phyloP scores from a whole-genome alignment of 2,113 vertebrate species.

The Oriolus oriolus region DNA sequence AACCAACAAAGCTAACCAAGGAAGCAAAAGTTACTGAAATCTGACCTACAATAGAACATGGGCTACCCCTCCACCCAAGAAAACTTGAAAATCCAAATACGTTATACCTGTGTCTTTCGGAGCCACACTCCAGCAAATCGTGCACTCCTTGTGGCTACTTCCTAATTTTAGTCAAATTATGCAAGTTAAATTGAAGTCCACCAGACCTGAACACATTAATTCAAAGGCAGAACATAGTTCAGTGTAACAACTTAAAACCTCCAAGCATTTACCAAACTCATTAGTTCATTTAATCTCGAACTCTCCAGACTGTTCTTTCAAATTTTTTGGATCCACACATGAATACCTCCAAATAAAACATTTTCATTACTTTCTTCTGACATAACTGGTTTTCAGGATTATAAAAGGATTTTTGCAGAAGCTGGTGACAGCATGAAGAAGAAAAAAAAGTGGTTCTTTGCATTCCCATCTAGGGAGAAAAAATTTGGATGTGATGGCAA shows the following conservation, averaged over 20 bases:
- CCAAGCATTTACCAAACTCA: background rate
- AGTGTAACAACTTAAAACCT: background rate
- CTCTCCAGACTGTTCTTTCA: background rate
- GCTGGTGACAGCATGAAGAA: background rate
- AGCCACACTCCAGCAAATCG: background rate
- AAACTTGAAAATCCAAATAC: background rate
- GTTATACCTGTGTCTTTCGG: background rate
- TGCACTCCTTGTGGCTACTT: background rate
- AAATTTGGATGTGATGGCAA: background rate
- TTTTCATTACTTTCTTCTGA: background rate
- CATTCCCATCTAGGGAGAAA: background rate
- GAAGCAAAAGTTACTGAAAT: background rate
- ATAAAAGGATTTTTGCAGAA: constrained; percentile 30
- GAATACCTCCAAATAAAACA: background rate
- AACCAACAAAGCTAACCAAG: background rate
- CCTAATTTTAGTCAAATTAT: background rate
- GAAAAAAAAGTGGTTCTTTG: constrained; percentile 33
- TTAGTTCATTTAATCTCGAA: background rate
- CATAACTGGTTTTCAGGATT: constrained; percentile 22
- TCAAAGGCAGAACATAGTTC: background rate
- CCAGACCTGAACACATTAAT: background rate
- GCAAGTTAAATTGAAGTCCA: background rate
- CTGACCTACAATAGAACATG: background rate
- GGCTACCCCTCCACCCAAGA: background rate
- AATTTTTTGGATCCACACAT: background rate